Evolutionary conservation across 1,140 invertebrate species (phyloP), one percentile per base, ranked within the genome.

Genomic region (Carposina sasakii): DNA sequence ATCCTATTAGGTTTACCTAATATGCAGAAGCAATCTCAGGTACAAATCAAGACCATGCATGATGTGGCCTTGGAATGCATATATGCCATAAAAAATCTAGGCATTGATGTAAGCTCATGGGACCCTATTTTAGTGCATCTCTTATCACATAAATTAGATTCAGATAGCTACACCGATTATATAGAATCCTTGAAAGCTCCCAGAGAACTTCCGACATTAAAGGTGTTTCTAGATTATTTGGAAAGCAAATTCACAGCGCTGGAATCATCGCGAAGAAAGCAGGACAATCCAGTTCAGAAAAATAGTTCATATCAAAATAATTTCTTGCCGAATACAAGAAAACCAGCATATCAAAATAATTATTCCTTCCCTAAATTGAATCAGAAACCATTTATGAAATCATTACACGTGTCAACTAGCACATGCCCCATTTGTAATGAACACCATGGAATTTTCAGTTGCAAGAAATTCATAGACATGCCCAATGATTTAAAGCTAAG

Each of bases 271-370:
- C 20, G 21, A 8, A 8, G 22, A 42, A 22, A 42, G 19, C 20
- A 24, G 13, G 20, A 42, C n/a, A n/a, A n/a, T n/a, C n/a, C n/a
- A n/a, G n/a, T n/a, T n/a, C n/a, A n/a, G n/a, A n/a, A n/a, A n/a
- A n/a, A n/a, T n/a, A n/a, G n/a, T n/a, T n/a, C n/a, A n/a, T n/a
- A n/a, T n/a, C n/a, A n/a, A n/a, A n/a, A n/a, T n/a, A n/a, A n/a
- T n/a, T n/a, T n/a, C n/a, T n/a, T n/a, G n/a, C n/a, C n/a, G n/a
- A n/a, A n/a, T n/a, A n/a, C n/a, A n/a, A n/a, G n/a, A n/a, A n/a
- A n/a, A n/a, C 9, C 31, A 43, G 19, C 41, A 52, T 42, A 34
- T 39, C 8, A 12, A 42, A 47, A 48, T 44, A 54, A 9, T 16
- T 44, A 8, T 5, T 24, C n/a, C n/a, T n/a, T n/a, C n/a, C n/a